These are phyloP conservation scores for Pristionchus maxplancki DNA, from an alignment of 2,888 invertebrate species.

Conservation along the genomic window DNA sequence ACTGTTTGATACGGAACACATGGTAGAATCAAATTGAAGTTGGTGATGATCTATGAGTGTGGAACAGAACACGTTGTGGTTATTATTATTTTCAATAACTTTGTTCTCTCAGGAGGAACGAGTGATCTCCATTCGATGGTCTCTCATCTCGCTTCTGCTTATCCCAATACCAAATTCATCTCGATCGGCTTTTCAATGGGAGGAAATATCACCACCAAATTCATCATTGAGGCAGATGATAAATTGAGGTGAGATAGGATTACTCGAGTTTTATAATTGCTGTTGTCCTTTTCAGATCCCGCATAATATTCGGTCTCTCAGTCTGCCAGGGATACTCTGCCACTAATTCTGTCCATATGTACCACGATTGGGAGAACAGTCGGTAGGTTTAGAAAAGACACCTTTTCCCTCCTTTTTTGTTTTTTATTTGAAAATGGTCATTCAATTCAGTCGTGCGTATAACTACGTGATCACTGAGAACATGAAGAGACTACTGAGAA, in stretches of 20 bases:
- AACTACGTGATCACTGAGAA: slow-evolving; percentile 94
- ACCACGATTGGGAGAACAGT: slow-evolving; percentile 69
- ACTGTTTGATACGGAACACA: neutral
- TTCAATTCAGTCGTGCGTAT: slow-evolving; percentile 85
- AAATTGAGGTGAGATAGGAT: slow-evolving; percentile 45
- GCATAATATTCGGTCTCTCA: slow-evolving; percentile 85
- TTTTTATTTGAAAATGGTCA: neutral
- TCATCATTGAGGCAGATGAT: slow-evolving; percentile 86
- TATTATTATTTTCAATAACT: neutral
- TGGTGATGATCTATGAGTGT: neutral
- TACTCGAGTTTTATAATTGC: neutral
- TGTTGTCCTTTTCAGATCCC: slow-evolving; percentile 30
- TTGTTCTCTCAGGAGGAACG: slow-evolving; percentile 85
- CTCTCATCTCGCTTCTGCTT: slow-evolving; percentile 81
- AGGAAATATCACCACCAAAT: slow-evolving; percentile 93
- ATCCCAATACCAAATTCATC: slow-evolving; percentile 82
- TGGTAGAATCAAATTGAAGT: neutral
- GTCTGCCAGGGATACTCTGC: slow-evolving; percentile 96
- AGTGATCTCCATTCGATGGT: slow-evolving; percentile 91
- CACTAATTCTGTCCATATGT: slow-evolving; percentile 83
- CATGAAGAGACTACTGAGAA: slow-evolving; percentile 89
- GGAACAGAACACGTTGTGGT: neutral
- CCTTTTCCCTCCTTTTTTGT: too few relatives aligned
- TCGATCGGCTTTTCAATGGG: slow-evolving; percentile 94
- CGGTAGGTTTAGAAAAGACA: slow-evolving; percentile 69